Base-by-base conservation (phyloP, 2,797 vertebrate genomes). In the Onychomys torridus region DNA sequence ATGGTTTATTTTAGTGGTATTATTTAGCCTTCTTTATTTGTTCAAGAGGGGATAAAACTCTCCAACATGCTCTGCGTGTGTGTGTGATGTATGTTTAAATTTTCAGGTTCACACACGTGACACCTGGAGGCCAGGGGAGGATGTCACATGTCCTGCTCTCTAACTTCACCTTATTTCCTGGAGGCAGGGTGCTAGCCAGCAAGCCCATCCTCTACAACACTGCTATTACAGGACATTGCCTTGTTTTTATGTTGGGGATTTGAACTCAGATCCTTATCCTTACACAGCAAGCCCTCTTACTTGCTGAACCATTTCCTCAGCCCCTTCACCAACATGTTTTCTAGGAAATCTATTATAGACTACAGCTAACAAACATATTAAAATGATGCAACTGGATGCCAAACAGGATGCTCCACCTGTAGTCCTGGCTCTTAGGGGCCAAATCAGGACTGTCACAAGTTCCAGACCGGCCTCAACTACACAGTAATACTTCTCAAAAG, bases 21-120 rank as follows among this genome's bases (percentile, higher is more conserved):
- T 96, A 77, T 83, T 94, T 94, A 71, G 34, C 78, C 29, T 82
- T 96, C 82, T 91, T 69, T 83, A 78, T 91, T 95, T 93, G 57
- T 85, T 52, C 13, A 96, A 94, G 17, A 79, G 83, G 14, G 12
- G 27, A 84, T 96, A 96, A 95, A 55, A 90, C 57, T 69, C 49
- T 71, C 65, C 46, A 85, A 49, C 43, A 14, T 65, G 82, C 49
- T 52, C 49, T 52, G 49, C 49, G 49, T 6, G 6, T 37, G 8
- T 37, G 37, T 40, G 37, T 4, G 16, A 16, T 49, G 8, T 17
- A 78, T 40, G 71, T 32, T 52, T 52, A 19, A 17, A 52, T 78
- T 78, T 52, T 32, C 76, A 32, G 14, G 13, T 52, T 16, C 14
- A 52, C 46, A 52, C 46, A 52, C 19, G 46, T 49, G 34, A 49